These are phyloP conservation scores for Augiades crinisus DNA, from an alignment of 2,888 invertebrate species.

Conservation along the genomic window DNA sequence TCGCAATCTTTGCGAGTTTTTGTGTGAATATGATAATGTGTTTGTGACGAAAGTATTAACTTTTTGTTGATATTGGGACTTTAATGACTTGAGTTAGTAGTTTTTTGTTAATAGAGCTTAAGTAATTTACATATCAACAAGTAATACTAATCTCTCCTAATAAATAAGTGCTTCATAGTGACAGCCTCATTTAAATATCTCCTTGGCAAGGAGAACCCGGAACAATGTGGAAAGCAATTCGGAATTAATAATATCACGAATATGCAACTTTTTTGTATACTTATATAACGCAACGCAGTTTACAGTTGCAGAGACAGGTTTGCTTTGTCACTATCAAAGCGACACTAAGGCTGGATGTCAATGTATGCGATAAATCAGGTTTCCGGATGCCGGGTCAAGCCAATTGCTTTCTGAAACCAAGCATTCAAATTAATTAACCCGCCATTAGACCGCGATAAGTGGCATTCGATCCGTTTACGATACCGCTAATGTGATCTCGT, in stretches of 20 bases:
- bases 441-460: neutral
- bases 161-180: too few species aligned
- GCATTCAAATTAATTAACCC: conserved; percentile 3
- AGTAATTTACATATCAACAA: too few species aligned
- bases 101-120: neutral
- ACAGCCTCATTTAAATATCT: too few species aligned
- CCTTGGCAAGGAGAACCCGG: too few species aligned
- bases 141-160: too few species aligned
- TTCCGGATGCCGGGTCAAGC: neutral
- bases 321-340: neutral
- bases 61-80: too few species aligned
- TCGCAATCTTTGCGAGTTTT: neutral
- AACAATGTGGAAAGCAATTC: too few species aligned
- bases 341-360: neutral
- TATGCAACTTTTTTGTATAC: conserved; percentile 5
- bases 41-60: conserved; percentile 7
- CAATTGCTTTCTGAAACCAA: neutral
- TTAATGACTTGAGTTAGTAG: neutral
- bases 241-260: too few species aligned
- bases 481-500: neutral
- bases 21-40: conserved; percentile 2
- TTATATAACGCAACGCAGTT: neutral
- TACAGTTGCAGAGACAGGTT: conserved; percentile 10
- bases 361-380: conserved; percentile 6
- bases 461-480: neutral